Conservation (phyloP, 2,888 invertebrate genomes). For the Leptopilina myrica region DNA sequence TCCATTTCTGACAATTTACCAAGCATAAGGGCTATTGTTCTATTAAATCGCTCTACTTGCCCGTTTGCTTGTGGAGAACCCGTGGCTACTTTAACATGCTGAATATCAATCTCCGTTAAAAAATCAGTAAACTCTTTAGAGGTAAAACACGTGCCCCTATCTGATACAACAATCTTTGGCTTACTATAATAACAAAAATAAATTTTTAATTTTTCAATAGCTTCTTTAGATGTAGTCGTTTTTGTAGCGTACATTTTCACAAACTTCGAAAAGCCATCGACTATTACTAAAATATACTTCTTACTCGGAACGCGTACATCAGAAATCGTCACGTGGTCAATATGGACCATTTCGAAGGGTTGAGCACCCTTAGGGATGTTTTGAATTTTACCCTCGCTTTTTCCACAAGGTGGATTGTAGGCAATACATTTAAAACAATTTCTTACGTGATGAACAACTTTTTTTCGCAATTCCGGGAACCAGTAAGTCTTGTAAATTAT, state of each 20-base stretch:
- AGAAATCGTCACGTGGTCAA: slow-evolving; percentile 58
- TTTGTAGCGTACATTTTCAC: slow-evolving; percentile 45
- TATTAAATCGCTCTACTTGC: slow-evolving; percentile 25
- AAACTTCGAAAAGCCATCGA: slow-evolving; percentile 50
- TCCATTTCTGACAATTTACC: slow-evolving; percentile 32
- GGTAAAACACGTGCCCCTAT: slow-evolving; percentile 54
- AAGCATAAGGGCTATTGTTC: slow-evolving; percentile 29
- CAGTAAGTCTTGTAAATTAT: slow-evolving; percentile 51
- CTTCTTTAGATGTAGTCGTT: slow-evolving; percentile 44
- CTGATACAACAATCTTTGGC: slow-evolving; percentile 47
- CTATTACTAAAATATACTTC: slow-evolving; percentile 47
- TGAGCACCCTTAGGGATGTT: slow-evolving; percentile 54
- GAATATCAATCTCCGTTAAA: slow-evolving; percentile 36
- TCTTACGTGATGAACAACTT: slow-evolving; percentile 47
- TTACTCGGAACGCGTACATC: slow-evolving; percentile 31
- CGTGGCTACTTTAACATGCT: slow-evolving; percentile 37
- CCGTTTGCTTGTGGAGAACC: slow-evolving; percentile 28
- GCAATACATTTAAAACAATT: slow-evolving; percentile 55
- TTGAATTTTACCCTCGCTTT: slow-evolving; percentile 51
- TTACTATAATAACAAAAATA: slow-evolving; percentile 43
- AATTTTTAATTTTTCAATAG: slow-evolving; percentile 38
- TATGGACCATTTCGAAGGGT: slow-evolving; percentile 61
- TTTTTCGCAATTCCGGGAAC: slow-evolving; percentile 53
- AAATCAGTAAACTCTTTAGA: slow-evolving; percentile 51
- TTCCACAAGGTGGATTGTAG: slow-evolving; percentile 43